These are phyloP conservation scores for Pseudolaguvia tuberculata DNA, from an alignment of 2,113 vertebrate genomes.

Conservation along the genomic window DNA sequence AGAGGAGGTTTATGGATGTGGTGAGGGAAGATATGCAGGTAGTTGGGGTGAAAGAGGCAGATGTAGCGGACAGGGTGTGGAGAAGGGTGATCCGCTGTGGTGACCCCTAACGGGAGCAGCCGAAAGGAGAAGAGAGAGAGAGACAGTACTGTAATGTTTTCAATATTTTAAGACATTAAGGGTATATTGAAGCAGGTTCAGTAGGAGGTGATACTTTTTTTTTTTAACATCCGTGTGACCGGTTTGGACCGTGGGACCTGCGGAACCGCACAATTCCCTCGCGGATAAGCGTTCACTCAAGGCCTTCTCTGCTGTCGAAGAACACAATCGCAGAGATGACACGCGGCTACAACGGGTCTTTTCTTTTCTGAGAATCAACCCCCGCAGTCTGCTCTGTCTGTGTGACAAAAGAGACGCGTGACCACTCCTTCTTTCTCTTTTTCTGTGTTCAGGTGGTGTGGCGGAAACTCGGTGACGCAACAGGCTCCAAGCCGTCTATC, in stretches of 20 bases:
- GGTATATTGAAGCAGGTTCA: not conserved
- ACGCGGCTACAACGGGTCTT: conserved; percentile 29
- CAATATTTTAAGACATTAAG: not conserved
- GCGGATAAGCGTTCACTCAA: conserved; percentile 11
- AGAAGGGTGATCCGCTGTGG: no score
- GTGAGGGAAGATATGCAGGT: no score
- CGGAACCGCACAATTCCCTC: conserved; percentile 24
- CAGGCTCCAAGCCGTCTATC: conserved; percentile 91
- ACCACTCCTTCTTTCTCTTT: not conserved
- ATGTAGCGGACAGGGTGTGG: no score
- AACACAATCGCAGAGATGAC: conserved; percentile 30
- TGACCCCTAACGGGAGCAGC: no score
- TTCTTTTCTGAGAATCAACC: conserved; percentile 23
- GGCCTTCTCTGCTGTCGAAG: conserved; percentile 15
- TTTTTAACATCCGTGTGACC: not conserved
- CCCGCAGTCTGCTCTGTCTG: no score
- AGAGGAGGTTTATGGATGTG: no score
- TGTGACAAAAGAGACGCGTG: no score
- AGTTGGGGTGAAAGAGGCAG: no score
- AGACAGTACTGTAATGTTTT: no score
- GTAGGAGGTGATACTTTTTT: conserved; percentile 3
- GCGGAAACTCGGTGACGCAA: conserved; percentile 93
- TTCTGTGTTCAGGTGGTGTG: conserved; percentile 84
- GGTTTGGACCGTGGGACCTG: conserved; percentile 30
- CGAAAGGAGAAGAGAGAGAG: no score